Evolutionary conservation across 2,113 vertebrate species (phyloP), one percentile per base, ranked within the genome.

Genomic region (Eulemur macaco): DNA sequence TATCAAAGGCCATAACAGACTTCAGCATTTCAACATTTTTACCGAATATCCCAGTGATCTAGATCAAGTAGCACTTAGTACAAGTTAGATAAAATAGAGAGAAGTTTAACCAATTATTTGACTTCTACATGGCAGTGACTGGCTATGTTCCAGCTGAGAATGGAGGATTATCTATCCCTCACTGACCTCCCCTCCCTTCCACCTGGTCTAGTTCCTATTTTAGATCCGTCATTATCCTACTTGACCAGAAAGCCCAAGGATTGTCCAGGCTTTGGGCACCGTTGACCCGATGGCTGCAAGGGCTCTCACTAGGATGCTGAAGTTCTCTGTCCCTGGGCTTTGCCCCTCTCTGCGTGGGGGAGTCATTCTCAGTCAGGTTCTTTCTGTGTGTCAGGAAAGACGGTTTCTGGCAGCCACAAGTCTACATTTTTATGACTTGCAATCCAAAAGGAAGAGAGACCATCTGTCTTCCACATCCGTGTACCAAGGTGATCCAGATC

Each of bases 401-500:
- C 47, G 37, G 50, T 37, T 85, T 94, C 52, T 81, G 56, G 74
- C 74, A 94, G 42, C 7, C 78, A n/a, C 47, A 63, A 17, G 42
- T 74, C 39, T 77, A 58, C 31, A 50, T 91, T 86, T 89, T 77
- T 77, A 86, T 83, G 69, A 15, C 31, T 71, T 90, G 29, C 5
- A 80, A 90, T 78, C 77, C 81, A 91, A 97, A 92, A 96, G n/a
- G 42, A 95, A 74, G 66, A 80, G n/a, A 83, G 63, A 95, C 64
- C 80, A 84, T 92, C 92, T 95, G 83, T 89, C 63, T 50, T 87
- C 58, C 37, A 81, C 14, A 54, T 2, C 31, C 81, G 47, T 73
- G 9, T n/a, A 91, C 91, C n/a, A 34, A 64, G 52, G 42, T 14
- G 12, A 80, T 64, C 20, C 52, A 52, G 63, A 77, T 69, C 45